phyloP scores from a whole-genome alignment of 64 coral and sea anemone genomes.

The Pachyseris speciosa region DNA sequence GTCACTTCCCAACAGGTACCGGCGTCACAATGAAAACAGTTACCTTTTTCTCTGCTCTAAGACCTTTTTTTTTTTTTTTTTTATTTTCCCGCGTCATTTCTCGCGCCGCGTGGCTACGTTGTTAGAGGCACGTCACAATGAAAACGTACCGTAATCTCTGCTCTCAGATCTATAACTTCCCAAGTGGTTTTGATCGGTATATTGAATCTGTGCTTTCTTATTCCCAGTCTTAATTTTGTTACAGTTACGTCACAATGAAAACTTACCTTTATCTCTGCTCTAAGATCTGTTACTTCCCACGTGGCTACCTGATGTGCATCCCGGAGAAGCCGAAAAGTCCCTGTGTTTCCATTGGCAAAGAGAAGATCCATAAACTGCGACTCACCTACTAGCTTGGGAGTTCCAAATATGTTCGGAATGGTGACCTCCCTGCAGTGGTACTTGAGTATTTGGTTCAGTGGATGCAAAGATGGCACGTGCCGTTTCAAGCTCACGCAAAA shows the following conservation, averaged over 20 bases:
- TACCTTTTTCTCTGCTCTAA: no score
- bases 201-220: no score
- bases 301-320: not conserved
- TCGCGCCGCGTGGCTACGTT: no score
- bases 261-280: slow-evolving; percentile 29
- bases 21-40: no score
- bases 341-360: slow-evolving; percentile 59
- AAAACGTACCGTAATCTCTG: slow-evolving; percentile 40
- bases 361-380: slow-evolving; percentile 21
- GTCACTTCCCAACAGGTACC: slow-evolving; percentile 59
- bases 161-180: slow-evolving; percentile 49
- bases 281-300: slow-evolving; percentile 61
- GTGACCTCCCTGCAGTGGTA: slow-evolving; percentile 70
- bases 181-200: no score
- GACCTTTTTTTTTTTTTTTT: no score
- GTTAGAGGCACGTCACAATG: no score
- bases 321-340: not conserved
- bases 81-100: no score
- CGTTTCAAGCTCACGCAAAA: slow-evolving; percentile 65
- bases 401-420: slow-evolving; percentile 48
- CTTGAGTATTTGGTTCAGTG: slow-evolving; percentile 66
- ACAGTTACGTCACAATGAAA: not conserved
- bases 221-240: no score
- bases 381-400: slow-evolving; percentile 14
- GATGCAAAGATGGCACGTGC: slow-evolving; percentile 54